Evolutionary conservation across 1,140 invertebrate species (phyloP).

Genomic region (Mya arenaria): DNA sequence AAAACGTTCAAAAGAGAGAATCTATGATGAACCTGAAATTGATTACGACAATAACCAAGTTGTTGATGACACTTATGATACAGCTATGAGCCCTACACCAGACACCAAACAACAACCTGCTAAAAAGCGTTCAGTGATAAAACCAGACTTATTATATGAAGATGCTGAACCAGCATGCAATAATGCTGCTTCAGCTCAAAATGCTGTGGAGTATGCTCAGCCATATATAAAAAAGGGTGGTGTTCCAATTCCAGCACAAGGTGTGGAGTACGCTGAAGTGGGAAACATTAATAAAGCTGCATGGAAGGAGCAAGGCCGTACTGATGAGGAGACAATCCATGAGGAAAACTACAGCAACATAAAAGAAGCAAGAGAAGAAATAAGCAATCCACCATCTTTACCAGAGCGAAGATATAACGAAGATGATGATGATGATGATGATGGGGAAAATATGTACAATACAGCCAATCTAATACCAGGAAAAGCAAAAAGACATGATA

Average conservation of each 20-base stretch:
- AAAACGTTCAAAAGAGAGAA: no score
- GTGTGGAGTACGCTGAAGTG: slow-evolving; percentile 20
- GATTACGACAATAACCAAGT: no score
- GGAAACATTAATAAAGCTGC: slow-evolving; percentile 4
- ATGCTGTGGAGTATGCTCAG: slow-evolving; percentile 28
- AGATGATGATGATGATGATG: not conserved
- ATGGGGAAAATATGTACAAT: slow-evolving; percentile 18
- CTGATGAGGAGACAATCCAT: not conserved
- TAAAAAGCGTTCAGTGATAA: not conserved
- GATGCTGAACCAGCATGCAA: not conserved
- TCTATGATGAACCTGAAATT: slow-evolving; percentile 17
- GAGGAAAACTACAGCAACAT: slow-evolving; percentile 34
- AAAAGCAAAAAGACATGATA: not conserved
- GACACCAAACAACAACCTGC: no score
- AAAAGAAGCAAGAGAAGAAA: slow-evolving; percentile 5
- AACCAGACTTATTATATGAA: not conserved
- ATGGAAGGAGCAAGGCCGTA: slow-evolving; percentile 7
- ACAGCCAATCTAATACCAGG: not conserved
- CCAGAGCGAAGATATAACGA: slow-evolving; percentile 7
- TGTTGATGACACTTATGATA: no score
- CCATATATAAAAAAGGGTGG: slow-evolving; percentile 19
- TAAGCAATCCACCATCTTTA: not conserved
- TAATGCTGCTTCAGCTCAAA: no score
- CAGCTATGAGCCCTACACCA: no score
- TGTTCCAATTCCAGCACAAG: not conserved